These are phyloP conservation scores for Tricholaema leucomelas DNA, from an alignment of 2,113 vertebrate genomes.

Conservation along the genomic window DNA sequence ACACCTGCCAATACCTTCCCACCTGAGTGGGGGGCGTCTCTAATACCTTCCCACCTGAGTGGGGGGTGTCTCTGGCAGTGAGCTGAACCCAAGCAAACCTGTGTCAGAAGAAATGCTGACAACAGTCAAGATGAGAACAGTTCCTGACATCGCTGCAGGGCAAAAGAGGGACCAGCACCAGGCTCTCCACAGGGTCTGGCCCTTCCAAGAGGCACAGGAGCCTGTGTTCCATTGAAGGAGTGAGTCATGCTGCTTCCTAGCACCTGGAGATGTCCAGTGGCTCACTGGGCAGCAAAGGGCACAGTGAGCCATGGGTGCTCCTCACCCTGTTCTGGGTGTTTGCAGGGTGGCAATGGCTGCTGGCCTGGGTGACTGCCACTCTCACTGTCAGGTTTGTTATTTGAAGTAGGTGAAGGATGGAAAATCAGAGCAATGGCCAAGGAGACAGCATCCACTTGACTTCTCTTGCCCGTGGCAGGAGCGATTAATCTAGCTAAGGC, in stretches of 20 bases:
- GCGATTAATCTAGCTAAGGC: neutral
- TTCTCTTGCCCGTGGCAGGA: neutral
- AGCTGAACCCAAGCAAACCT: no score
- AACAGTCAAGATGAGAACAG: neutral
- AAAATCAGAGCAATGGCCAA: neutral
- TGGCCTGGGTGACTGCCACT: neutral
- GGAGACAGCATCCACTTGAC: neutral
- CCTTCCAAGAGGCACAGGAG: neutral
- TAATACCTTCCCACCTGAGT: neutral
- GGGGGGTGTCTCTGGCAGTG: neutral
- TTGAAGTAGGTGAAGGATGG: neutral
- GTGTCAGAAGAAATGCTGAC: neutral
- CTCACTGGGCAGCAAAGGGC: constrained; percentile 15
- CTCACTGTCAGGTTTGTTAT: neutral
- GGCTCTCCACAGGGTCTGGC: neutral
- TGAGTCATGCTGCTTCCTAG: neutral
- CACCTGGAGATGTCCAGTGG: neutral
- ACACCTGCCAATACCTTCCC: neutral
- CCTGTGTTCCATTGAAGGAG: neutral
- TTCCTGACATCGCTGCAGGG: neutral
- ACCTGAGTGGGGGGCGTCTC: no score
- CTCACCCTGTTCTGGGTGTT: neutral
- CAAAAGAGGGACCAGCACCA: neutral
- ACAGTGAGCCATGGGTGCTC: neutral
- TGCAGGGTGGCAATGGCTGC: neutral